phyloP scores from a whole-genome alignment of 2,797 vertebrate genomes.

The Hapalemur alaotrensis region DNA sequence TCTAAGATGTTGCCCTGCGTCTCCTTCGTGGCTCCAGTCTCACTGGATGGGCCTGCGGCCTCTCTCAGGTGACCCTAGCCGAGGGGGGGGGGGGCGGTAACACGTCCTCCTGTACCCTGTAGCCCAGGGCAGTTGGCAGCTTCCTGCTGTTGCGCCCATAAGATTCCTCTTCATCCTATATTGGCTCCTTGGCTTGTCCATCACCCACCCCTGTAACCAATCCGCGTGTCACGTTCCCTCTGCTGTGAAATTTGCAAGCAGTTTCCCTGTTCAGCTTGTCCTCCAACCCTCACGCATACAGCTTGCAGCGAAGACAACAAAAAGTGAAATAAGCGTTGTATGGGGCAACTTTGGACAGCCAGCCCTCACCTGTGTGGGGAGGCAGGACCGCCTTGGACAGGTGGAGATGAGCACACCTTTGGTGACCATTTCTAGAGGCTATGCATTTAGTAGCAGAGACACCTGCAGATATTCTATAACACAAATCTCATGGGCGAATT shows the following conservation, averaged over 20 bases:
- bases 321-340: not conserved
- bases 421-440: not conserved
- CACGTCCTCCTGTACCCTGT: not conserved
- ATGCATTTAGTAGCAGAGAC: not conserved
- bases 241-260: not conserved
- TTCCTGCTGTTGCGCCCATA: not conserved
- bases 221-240: not conserved
- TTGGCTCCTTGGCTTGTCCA: not conserved
- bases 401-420: not conserved
- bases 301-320: not conserved
- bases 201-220: not conserved
- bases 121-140: not conserved
- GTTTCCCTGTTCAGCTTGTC: not conserved
- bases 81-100: not conserved
- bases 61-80: not conserved
- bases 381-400: too few relatives aligned
- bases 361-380: accelerated
- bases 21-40: not conserved
- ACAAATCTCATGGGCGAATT: not conserved
- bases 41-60: not conserved
- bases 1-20: not conserved
- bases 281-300: not conserved
- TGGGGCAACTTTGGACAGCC: too few relatives aligned
- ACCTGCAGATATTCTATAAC: not conserved
- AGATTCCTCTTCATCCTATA: not conserved